Evolutionary conservation across 1,140 invertebrate species (phyloP).

Genomic region (Limonius californicus): DNA sequence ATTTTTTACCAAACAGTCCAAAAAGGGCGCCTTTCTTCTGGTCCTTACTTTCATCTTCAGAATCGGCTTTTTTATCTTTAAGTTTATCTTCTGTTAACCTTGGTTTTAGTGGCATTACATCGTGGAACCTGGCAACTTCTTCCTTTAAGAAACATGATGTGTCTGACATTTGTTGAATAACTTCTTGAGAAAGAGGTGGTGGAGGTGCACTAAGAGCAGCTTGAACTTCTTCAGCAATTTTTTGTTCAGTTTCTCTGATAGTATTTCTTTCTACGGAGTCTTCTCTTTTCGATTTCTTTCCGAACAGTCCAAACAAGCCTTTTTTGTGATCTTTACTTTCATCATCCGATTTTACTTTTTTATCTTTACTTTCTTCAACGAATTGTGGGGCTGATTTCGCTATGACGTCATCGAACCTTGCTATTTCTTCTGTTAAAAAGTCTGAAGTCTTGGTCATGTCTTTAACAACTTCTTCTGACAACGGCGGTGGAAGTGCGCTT

Average conservation of each 20-base stretch:
- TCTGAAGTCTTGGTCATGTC: neutral
- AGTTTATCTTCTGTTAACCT: neutral
- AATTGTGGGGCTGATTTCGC: neutral
- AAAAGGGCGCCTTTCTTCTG: neutral
- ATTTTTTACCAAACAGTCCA: neutral
- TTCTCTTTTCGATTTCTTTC: neutral
- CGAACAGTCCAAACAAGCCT: neutral
- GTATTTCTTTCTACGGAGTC: neutral
- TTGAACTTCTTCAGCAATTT: neutral
- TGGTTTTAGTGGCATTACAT: neutral
- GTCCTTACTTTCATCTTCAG: neutral
- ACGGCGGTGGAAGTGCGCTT: neutral
- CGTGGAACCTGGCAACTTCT: neutral
- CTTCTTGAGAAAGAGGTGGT: neutral
- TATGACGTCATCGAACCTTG: constrained; percentile 11
- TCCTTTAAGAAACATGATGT: neutral
- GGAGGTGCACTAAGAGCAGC: too few species aligned
- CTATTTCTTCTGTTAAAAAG: neutral
- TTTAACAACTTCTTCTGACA: neutral
- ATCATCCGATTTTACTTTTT: constrained; percentile 25
- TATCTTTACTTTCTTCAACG: neutral
- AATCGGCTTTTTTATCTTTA: neutral
- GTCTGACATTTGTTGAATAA: neutral
- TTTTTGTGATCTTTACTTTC: neutral
- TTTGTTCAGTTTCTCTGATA: neutral